Evolutionary conservation across 2,888 invertebrate species (phyloP).

Genomic region (Oligia strigilis): DNA sequence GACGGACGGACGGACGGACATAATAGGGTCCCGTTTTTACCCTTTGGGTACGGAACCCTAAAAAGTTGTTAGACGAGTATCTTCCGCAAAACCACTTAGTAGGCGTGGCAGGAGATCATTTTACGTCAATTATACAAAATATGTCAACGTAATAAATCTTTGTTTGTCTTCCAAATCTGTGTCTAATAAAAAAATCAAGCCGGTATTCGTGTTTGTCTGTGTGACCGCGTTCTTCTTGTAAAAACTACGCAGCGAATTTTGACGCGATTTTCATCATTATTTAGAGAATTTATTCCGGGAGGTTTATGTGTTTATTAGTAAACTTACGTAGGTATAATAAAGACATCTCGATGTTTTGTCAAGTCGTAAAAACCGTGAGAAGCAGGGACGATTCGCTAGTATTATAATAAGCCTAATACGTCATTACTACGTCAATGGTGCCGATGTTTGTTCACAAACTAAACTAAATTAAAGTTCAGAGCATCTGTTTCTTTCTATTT

Average conservation of each 20-base stretch:
- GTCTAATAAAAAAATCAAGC: too few relatives aligned
- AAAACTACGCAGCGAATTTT: not conserved
- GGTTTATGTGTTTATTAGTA: not conserved
- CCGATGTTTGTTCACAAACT: too few relatives aligned
- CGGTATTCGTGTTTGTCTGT: not conserved
- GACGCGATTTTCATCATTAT: too few relatives aligned
- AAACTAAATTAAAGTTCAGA: too few relatives aligned
- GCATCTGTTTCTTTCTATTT: too few relatives aligned
- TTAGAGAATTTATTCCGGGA: not conserved
- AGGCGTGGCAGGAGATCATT: slow-evolving; percentile 26
- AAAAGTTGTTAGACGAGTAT: slow-evolving; percentile 15
- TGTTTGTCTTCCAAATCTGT: slow-evolving; percentile 2
- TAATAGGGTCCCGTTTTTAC: too few relatives aligned
- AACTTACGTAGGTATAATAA: not conserved
- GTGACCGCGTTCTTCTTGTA: not conserved
- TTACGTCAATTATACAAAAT: slow-evolving; percentile 37
- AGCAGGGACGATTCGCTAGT: not conserved
- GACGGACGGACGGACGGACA: too few relatives aligned
- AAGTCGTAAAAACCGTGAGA: not conserved
- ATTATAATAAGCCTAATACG: slow-evolving; percentile 4
- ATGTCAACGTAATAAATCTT: slow-evolving; percentile 18
- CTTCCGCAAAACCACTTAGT: slow-evolving; percentile 44
- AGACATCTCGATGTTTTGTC: not conserved
- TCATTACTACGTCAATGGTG: slow-evolving; percentile 26
- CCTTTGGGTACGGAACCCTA: too few relatives aligned